A percentile compares a stretch with the other conserved stretches of the same genome.
Conservation (phyloP, 2,797 vertebrate species). For the Catamblyrhynchus diadema region DNA sequence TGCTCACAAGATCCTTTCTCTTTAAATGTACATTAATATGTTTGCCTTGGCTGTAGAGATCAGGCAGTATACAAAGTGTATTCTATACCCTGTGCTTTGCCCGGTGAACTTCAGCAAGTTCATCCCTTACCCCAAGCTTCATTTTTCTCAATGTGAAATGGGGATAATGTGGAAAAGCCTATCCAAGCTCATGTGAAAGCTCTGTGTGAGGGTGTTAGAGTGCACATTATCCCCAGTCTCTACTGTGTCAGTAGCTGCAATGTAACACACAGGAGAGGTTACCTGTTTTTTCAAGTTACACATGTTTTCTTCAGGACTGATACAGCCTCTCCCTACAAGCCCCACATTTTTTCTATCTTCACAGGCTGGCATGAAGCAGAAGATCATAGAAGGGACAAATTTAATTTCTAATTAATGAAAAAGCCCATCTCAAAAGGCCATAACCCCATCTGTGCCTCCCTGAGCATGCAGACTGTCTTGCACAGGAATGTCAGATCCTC, state of each 20-base stretch:
- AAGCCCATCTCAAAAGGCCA: background rate
- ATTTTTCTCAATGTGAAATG: background rate
- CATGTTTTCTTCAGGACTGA: background rate
- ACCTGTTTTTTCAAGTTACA: background rate
- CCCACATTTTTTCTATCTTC: background rate
- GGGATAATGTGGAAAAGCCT: background rate
- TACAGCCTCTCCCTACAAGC: background rate
- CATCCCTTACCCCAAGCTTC: background rate
- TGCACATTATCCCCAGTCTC: background rate
- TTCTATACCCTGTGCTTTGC: background rate
- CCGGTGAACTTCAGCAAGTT: conserved; percentile 29
- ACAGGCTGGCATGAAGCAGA: background rate
- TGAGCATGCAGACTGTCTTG: background rate
- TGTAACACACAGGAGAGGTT: background rate
- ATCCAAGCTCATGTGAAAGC: background rate
- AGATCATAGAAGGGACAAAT: background rate
- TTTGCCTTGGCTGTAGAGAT: conserved; percentile 42
- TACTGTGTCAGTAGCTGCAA: background rate
- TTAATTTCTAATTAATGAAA: background rate
- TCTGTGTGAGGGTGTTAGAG: background rate
- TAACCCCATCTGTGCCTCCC: background rate
- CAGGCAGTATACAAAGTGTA: background rate
- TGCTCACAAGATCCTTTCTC: conserved; percentile 38
- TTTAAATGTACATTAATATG: background rate
- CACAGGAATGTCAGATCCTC: background rate